Evolutionary conservation across 2,888 invertebrate species (phyloP).

Genomic region (Clunio marinus): DNA sequence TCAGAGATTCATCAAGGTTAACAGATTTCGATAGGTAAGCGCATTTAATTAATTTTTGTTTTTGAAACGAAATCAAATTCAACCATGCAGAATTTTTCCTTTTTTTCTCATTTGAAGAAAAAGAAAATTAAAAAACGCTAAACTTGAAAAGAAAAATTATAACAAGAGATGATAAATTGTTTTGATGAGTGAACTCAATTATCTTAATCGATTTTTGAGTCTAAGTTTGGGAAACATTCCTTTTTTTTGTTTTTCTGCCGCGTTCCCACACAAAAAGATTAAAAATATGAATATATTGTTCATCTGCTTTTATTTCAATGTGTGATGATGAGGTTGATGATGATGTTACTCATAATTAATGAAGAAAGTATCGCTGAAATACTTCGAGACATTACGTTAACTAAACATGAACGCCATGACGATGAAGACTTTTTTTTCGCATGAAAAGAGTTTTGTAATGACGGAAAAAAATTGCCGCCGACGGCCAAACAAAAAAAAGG

Average conservation of each 20-base stretch:
- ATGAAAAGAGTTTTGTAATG: too few species aligned
- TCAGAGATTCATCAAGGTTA: constrained; percentile 91
- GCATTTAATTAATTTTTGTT: not conserved
- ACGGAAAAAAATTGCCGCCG: not conserved
- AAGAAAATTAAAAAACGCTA: not conserved
- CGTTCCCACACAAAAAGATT: not conserved
- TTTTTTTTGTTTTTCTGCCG: too few species aligned
- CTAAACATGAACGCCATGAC: too few species aligned
- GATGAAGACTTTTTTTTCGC: too few species aligned
- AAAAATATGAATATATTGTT: too few species aligned
- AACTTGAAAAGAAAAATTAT: not conserved
- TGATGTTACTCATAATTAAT: too few species aligned
- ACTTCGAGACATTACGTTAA: too few species aligned
- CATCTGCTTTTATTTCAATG: too few species aligned
- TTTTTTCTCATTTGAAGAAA: not conserved
- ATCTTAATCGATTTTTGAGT: constrained; percentile 15
- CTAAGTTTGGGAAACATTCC: too few species aligned
- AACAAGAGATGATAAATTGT: not conserved
- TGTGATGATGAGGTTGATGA: too few species aligned
- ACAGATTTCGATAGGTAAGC: constrained; percentile 86
- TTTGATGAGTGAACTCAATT: constrained; percentile 39
- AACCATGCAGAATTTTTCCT: too few species aligned
- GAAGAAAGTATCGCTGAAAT: too few species aligned
- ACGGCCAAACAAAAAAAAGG: not conserved
- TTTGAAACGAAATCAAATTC: not conserved